Percentiles rank a stretch among this genome's conserved stretches.
phyloP scores from a whole-genome alignment of 2,797 vertebrate genomes.

The Sardinella longiceps region DNA sequence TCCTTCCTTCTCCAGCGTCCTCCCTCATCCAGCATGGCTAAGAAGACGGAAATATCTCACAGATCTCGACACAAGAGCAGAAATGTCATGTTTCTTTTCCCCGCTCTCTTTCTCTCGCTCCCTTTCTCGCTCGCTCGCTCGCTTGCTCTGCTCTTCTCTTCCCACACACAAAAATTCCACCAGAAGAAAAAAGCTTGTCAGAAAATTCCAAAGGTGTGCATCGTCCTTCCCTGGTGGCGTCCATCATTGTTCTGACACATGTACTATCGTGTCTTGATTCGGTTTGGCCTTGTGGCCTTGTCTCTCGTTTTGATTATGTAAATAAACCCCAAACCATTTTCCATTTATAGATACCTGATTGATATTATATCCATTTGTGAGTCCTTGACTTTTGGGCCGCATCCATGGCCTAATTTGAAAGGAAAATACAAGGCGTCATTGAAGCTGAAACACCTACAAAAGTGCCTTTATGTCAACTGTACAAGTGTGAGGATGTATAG shows the following conservation, averaged over 20 bases:
- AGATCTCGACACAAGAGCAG: not conserved
- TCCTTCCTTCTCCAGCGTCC: not conserved
- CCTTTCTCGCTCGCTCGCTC: too few relatives aligned
- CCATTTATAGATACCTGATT: not conserved
- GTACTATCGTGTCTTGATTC: not conserved
- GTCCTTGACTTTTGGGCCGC: not conserved
- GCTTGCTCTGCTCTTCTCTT: not conserved
- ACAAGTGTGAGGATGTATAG: not conserved
- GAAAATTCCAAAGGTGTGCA: not conserved
- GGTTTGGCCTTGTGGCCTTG: not conserved
- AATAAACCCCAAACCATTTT: not conserved
- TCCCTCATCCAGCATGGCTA: slow-evolving; percentile 10
- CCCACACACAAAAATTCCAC: not conserved
- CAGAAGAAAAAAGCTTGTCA: not conserved
- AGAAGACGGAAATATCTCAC: not conserved
- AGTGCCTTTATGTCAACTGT: not conserved
- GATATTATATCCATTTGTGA: not conserved
- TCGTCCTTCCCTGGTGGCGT: not conserved
- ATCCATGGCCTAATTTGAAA: not conserved
- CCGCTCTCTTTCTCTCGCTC: not conserved
- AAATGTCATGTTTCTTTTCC: not conserved
- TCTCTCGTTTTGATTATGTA: not conserved
- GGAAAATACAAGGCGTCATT: too few relatives aligned
- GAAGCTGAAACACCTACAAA: not conserved
- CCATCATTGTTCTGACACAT: not conserved